Base-by-base conservation (phyloP, 2,888 invertebrate genomes). In the Harpagoxenus sublaevis region DNA sequence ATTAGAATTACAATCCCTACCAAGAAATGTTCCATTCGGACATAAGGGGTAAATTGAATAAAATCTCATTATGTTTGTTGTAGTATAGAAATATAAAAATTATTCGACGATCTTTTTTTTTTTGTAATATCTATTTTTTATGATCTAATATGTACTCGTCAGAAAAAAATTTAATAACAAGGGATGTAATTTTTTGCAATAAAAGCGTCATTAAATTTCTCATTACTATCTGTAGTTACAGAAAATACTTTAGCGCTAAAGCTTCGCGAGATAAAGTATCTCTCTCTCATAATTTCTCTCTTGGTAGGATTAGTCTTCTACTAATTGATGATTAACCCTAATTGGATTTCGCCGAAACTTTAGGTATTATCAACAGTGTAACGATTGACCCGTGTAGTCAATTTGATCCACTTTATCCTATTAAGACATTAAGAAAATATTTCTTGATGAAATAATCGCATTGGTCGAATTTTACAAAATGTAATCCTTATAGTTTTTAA, bases 241-340 rank as follows among this genome's bases (percentile, higher is more conserved):
- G 39, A 48, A 35, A 51, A 60, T 48, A 9, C 6, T 35, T 79
- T 57, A 39, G 4, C 28, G 35, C 23, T 73, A 45, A 45, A 57
- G 48, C 39, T 48, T 35, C 15, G 5, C 18, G 60, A 51, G 28
- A 48, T 35, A 57, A 60, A 79, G 48, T 51, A n/a, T 39, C 35
- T 81, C 28, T 74, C 12, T 31, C 15, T 57, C 18, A 57, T 48
- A 23, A 35, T 60, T 60, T 9, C 28, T 48, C 18, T 48, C 28
- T 28, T 35, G 12, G 8, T 39, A 60, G 39, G 60, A 60, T 62
- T 60, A 51, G 23, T 62, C 18, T 57, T 51, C 39, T 39, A 39
- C 35, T 73, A 79, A 79, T 62, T 79, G 74, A 48, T 28, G 60
- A 79, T 79, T 79, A 79, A 39, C 75, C 18, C 48, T 79, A 73